phyloP scores from a whole-genome alignment of 2,888 invertebrate genomes.

The Dorcus parallelipipedus region DNA sequence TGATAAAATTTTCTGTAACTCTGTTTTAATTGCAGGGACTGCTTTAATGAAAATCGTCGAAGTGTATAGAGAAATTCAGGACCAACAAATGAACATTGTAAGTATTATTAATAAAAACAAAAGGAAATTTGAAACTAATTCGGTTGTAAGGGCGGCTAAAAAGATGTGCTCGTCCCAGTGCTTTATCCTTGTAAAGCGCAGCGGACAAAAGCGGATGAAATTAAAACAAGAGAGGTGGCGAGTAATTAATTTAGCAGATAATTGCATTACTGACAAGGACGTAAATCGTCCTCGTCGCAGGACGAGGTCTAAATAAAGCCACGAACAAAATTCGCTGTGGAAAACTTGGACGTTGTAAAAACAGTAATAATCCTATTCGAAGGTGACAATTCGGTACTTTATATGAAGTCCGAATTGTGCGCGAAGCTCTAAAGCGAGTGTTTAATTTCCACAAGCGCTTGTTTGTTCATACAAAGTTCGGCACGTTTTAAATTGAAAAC shows the following conservation, averaged over 20 bases:
- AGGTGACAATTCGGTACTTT: slow-evolving; percentile 21
- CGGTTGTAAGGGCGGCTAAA: too few relatives aligned
- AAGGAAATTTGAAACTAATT: too few relatives aligned
- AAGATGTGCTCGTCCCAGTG: neutral
- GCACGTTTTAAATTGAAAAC: slow-evolving; percentile 12
- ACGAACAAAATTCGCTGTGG: slow-evolving; percentile 31
- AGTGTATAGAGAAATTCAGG: slow-evolving; percentile 90
- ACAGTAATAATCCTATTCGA: slow-evolving; percentile 25
- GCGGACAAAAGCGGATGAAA: slow-evolving; percentile 11
- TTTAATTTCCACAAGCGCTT: slow-evolving; percentile 18
- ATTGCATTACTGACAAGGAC: slow-evolving; percentile 35
- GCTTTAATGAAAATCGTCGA: slow-evolving; percentile 90
- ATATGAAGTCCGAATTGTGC: slow-evolving; percentile 22
- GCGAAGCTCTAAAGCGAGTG: slow-evolving; percentile 11
- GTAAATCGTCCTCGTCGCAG: slow-evolving; percentile 27
- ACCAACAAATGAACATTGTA: slow-evolving; percentile 92
- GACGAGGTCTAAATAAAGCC: slow-evolving; percentile 27
- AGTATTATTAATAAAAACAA: slow-evolving; percentile 50
- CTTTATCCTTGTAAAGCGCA: neutral
- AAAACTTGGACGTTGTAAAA: slow-evolving; percentile 23
- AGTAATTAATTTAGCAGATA: slow-evolving; percentile 39
- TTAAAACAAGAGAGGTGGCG: slow-evolving; percentile 32
- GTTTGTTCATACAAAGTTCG: slow-evolving; percentile 15
- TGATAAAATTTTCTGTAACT: too few relatives aligned
- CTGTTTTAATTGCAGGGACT: slow-evolving; percentile 64